Evolutionary conservation across 2,797 vertebrate species (phyloP).

Genomic region (Pseudochirops corinnae): DNA sequence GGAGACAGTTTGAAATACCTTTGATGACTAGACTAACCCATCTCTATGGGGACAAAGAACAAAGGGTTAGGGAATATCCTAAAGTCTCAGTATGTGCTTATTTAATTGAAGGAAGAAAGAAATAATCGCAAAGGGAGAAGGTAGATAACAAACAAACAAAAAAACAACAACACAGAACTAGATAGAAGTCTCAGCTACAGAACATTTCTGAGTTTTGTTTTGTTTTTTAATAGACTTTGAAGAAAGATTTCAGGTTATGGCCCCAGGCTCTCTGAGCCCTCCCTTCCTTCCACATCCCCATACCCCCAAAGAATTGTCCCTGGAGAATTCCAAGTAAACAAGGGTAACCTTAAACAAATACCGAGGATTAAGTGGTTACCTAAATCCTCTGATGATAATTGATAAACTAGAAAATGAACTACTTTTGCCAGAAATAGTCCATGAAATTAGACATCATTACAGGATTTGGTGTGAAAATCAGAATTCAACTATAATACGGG

Average conservation of each 20-base stretch:
- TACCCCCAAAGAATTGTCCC: not conserved
- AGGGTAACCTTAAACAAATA: not conserved
- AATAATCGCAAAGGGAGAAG: conserved; percentile 2
- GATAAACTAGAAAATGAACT: conserved; percentile 67
- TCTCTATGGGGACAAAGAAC: conserved; percentile 1
- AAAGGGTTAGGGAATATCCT: not conserved
- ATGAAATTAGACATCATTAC: conserved; percentile 73
- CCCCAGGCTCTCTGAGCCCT: not conserved
- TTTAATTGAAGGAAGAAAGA: not conserved
- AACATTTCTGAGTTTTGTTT: not conserved
- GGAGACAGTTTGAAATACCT: not conserved
- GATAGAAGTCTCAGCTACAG: conserved; percentile 23
- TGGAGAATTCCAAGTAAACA: conserved; percentile 19
- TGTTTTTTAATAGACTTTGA: conserved; percentile 30
- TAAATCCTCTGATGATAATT: conserved; percentile 50
- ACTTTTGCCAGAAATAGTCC: conserved; percentile 65
- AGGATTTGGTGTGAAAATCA: conserved; percentile 77
- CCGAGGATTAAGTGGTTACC: conserved; percentile 35
- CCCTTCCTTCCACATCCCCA: not conserved
- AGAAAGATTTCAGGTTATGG: conserved; percentile 11
- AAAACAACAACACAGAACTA: conserved; percentile 13
- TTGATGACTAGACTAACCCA: not conserved
- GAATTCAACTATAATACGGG: conserved; percentile 66
- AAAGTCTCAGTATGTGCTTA: not conserved
- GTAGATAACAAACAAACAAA: not conserved